Percentiles rank a stretch among this genome's conserved stretches.
phyloP scores from a whole-genome alignment of 2,888 invertebrate genomes.

The Euplexia lucipara region DNA sequence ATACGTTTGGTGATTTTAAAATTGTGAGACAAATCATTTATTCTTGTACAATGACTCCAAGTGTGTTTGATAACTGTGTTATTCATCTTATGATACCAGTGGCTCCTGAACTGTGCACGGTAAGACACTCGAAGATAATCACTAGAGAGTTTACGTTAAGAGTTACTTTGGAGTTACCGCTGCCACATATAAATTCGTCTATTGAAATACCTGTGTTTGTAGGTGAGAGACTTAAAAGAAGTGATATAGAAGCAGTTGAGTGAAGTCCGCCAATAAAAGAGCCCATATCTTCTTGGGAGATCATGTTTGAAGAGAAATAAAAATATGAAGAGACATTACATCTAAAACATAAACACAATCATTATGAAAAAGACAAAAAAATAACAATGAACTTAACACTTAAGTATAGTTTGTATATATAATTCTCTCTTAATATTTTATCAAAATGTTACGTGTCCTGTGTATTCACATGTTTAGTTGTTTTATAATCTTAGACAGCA shows the following conservation, averaged over 20 bases:
- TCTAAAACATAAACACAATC: too few relatives aligned
- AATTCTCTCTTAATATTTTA: too few relatives aligned
- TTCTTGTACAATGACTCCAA: conserved; percentile 4
- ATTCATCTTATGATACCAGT: conserved; percentile 36
- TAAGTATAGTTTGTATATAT: too few relatives aligned
- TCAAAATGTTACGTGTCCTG: too few relatives aligned
- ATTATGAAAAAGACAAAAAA: too few relatives aligned
- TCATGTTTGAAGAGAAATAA: conserved; percentile 10
- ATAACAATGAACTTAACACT: too few relatives aligned
- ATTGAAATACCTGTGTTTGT: conserved; percentile 46
- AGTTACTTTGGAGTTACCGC: conserved; percentile 45
- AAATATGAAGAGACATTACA: too few relatives aligned
- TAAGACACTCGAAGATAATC: conserved; percentile 50
- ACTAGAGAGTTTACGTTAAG: conserved; percentile 44
- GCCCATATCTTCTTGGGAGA: neutral
- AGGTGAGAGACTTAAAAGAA: conserved; percentile 31
- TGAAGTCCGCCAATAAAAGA: neutral
- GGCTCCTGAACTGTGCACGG: conserved; percentile 26
- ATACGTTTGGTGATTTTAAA: conserved; percentile 13
- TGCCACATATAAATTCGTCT: conserved; percentile 43
- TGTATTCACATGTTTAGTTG: too few relatives aligned
- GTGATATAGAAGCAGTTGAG: neutral
- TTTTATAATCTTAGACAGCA: too few relatives aligned
- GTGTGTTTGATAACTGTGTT: neutral
- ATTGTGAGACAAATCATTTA: conserved; percentile 34